phyloP scores from a whole-genome alignment of 2,113 vertebrate species.

The Sarotherodon lohbergeri region DNA sequence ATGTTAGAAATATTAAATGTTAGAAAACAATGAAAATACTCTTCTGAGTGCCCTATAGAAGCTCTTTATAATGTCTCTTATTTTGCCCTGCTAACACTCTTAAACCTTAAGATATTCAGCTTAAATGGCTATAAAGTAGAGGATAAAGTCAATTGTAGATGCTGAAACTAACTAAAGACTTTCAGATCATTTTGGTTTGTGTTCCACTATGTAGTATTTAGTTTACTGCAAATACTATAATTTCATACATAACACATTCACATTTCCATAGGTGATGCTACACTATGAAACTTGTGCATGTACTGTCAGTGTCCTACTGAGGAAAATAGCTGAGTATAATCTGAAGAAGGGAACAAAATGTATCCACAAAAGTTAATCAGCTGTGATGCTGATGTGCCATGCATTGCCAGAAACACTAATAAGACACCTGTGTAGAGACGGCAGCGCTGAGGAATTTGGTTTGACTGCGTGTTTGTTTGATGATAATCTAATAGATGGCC shows the following conservation, averaged over 20 bases:
- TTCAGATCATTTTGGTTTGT: neutral
- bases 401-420: constrained; percentile 13
- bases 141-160: neutral
- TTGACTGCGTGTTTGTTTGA: constrained; percentile 5
- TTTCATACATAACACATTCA: neutral
- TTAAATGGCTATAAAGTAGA: neutral
- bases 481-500: constrained; percentile 39
- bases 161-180: neutral
- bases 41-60: neutral
- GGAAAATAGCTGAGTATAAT: neutral
- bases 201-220: neutral
- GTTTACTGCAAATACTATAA: neutral
- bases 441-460: neutral
- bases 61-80: neutral
- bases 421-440: constrained; percentile 23
- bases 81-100: neutral
- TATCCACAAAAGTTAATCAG: neutral
- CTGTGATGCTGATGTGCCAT: neutral
- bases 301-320: neutral
- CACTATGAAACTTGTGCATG: neutral
- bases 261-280: neutral
- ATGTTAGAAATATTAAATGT: neutral
- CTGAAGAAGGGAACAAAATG: neutral
- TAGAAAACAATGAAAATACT: neutral
- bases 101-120: neutral